Evolutionary conservation across 2,888 invertebrate genomes (phyloP).

Genomic region (Orchesella flavescens): DNA sequence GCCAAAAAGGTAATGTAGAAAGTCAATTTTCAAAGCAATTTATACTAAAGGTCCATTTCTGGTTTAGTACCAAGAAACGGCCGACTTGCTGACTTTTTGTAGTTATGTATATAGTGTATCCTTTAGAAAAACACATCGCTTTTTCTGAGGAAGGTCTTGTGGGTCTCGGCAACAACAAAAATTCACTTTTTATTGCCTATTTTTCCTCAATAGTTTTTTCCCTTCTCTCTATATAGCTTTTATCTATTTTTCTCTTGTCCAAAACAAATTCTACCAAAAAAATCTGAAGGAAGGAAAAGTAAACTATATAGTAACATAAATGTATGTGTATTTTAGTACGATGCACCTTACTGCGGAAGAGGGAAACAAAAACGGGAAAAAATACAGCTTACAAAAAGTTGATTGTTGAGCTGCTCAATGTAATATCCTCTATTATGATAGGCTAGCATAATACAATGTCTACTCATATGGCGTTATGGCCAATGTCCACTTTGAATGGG

Average conservation of each 20-base stretch:
- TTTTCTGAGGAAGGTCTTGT: conserved; percentile 40
- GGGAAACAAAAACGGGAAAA: conserved; percentile 7
- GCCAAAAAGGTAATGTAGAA: conserved; percentile 62
- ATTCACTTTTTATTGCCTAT: conserved; percentile 63
- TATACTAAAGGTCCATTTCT: conserved; percentile 69
- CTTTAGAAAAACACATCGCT: conserved; percentile 20
- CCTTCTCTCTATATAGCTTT: not conserved
- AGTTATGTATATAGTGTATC: not conserved
- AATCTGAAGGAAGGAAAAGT: conserved; percentile 28
- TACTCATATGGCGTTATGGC: conserved; percentile 34
- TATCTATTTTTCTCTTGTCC: conserved; percentile 20
- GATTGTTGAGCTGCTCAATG: conserved; percentile 32
- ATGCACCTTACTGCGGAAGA: conserved; percentile 16
- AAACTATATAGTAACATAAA: not conserved
- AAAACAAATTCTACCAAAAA: too few species aligned
- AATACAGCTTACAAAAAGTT: conserved; percentile 5
- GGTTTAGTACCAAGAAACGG: conserved; percentile 65
- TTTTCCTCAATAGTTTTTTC: conserved; percentile 51
- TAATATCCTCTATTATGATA: conserved; percentile 29
- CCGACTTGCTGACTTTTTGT: conserved; percentile 20
- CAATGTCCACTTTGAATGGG: conserved; percentile 32
- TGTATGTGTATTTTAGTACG: too few species aligned
- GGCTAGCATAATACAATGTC: conserved; percentile 36
- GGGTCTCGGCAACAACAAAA: conserved; percentile 42
- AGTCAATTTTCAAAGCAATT: conserved; percentile 70